phyloP scores from a whole-genome alignment of 2,888 invertebrate genomes.

The Chymomyza caudatula region DNA sequence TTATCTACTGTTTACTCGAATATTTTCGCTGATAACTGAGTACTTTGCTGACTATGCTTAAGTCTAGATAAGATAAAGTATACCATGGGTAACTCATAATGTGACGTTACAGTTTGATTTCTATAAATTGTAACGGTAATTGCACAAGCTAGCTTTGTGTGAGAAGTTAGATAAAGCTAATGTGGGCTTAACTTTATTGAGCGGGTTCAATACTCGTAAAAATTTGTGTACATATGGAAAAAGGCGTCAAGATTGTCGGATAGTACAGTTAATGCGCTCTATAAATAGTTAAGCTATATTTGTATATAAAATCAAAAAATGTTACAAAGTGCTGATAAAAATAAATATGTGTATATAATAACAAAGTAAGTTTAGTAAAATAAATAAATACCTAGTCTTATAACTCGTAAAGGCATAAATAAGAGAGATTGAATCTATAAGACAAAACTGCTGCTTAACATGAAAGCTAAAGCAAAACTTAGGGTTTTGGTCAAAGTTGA shows the following conservation, averaged over 20 bases:
- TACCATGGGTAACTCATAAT: not conserved
- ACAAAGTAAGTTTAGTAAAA: not conserved
- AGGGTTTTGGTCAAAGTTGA: no score
- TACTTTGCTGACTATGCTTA: not conserved
- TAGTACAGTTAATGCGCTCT: not conserved
- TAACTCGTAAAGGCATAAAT: no score
- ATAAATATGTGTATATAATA: not conserved
- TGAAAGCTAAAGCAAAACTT: no score
- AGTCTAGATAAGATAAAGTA: not conserved
- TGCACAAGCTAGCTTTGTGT: not conserved
- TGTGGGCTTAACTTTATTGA: no score
- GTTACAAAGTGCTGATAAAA: not conserved
- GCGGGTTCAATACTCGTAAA: not conserved
- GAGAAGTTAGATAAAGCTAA: not conserved
- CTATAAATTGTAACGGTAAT: not conserved
- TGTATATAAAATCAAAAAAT: not conserved
- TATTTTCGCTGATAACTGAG: not conserved
- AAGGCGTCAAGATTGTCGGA: not conserved
- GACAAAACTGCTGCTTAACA: no score
- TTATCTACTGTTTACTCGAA: not conserved
- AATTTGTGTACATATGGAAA: not conserved
- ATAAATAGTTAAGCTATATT: not conserved
- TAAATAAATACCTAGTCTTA: not conserved
- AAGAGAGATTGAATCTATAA: no score
- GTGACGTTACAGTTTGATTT: not conserved